Base-by-base conservation (phyloP, 2,888 invertebrate species). In the Latheticus oryzae region DNA sequence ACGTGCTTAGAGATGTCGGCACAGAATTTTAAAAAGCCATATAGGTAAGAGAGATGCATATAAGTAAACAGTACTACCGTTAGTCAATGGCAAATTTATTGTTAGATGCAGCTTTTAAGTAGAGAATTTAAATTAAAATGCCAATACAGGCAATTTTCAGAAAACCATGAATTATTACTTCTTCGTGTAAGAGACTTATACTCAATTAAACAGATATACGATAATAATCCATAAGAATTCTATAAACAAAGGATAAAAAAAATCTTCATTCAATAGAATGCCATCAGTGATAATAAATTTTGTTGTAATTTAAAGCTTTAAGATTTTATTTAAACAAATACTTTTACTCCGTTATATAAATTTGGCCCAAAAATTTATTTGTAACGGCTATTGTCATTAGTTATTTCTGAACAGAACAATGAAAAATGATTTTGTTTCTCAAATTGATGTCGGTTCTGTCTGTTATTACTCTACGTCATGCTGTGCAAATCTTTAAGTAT, bases 11-110 rank as follows among this genome's bases (percentile, higher is more conserved):
- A 19, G 19, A 33, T 58, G 57, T 56, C 62, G 58, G 24, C 15
- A 24, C 7, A 42, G 32, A 45, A 45, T 68, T 66, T 68, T 64
- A 65, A 66, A 65, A 62, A 33, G 37, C 68, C 68, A 60, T 68
- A 70, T 70, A 69, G 42, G 67, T 68, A 68, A 69, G 61, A 69
- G 61, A 69, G 66, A 66, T 64, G 63, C 62, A 61, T 68, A 63
- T 65, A 65, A 67, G 70, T 68, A 71, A 70, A 70, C 68, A 69
- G 68, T 66, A 66, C 63, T 63, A 67, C 68, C 67, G 54, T 54
- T 54, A 54, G 35, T 45, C 64, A 53, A 67, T 65, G 64, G 68
- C 42, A 64, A 68, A 69, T 69, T 72, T 69, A 71, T 70, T 67
- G 66, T 64, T 58, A 61, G 62, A 66, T 63, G 63, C 62, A 66